These are phyloP conservation scores for Leuciscus waleckii DNA, from an alignment of 2,797 vertebrate genomes.

Conservation along the genomic window DNA sequence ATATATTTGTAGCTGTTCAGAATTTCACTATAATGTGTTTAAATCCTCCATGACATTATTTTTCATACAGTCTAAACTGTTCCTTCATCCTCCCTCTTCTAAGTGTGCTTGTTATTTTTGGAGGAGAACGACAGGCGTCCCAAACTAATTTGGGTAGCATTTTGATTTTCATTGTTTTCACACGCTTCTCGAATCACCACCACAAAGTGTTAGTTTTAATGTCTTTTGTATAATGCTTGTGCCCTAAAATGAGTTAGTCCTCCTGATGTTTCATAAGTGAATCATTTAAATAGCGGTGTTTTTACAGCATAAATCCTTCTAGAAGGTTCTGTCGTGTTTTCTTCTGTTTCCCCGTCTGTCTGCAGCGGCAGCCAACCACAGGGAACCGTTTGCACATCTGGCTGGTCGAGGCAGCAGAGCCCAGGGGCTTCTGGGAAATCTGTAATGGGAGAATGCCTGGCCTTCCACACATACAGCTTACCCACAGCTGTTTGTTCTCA, in stretches of 20 bases:
- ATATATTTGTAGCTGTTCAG: neutral
- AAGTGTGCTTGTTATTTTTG: slow-evolving; percentile 35
- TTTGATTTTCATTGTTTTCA: slow-evolving; percentile 2
- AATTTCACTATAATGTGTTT: neutral
- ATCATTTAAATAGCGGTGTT: neutral
- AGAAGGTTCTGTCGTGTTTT: slow-evolving; percentile 34
- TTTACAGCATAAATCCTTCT: slow-evolving; percentile 24
- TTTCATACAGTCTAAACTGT: slow-evolving; percentile 11
- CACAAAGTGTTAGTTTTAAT: neutral
- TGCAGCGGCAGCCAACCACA: slow-evolving; percentile 45
- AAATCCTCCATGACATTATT: slow-evolving; percentile 41
- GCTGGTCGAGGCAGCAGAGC: slow-evolving; percentile 50
- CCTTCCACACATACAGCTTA: neutral
- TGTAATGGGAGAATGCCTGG: slow-evolving; percentile 29
- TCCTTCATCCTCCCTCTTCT: neutral
- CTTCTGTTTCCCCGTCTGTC: slow-evolving; percentile 43
- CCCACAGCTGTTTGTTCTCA: slow-evolving; percentile 51
- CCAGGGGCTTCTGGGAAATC: slow-evolving; percentile 55
- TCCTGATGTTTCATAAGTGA: neutral
- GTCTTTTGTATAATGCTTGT: neutral
- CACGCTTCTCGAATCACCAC: neutral
- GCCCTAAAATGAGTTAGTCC: neutral
- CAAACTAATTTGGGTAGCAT: slow-evolving; percentile 21
- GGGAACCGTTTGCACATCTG: slow-evolving; percentile 68
- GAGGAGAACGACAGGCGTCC: neutral